Base-by-base conservation (phyloP, 2,113 vertebrate genomes). In the Phasianus colchicus region DNA sequence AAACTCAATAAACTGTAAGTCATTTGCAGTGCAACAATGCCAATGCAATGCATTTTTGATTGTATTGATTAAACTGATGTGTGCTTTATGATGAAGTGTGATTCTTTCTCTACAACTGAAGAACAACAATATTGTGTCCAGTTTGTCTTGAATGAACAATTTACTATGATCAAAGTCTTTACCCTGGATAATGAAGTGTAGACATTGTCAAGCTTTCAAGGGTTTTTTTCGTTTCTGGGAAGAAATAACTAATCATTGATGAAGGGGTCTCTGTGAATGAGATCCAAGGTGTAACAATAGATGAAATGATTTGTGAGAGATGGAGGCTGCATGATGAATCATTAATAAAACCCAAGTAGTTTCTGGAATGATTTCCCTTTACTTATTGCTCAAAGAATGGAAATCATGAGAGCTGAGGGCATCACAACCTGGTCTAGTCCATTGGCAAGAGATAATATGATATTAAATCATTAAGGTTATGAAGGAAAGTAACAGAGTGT, bases 291-390 rank as follows among this genome's bases (percentile, higher is more conserved):
- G 83, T 77, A 88, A 86, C 38, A 65, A 81, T 60, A 94, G 61
- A 65, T 94, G 69, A 45, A 83, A 88, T 58, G 74, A 67, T 86
- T 91, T 83, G 29, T 74, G 83, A 83, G 64, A 88, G 42, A 61
- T 86, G 38, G 60, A 92, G 52, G 29, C 67, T 89, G 64, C 67
- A 60, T 85, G 88, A 87, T 90, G 88, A 94, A 95, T 93, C 92
- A 92, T 50, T 92, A 81, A 94, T 83, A 88, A 86, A 96, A 86
- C 27, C 42, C 47, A 92, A 81, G 88, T 96, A 93, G 38, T 22
- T 92, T 16, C 79, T 91, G 77, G 88, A 69, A 88, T 74, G 50
- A 81, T 77, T 93, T 74, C 29, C 13, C 20, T 94, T 83, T 78
- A 90, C 72, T 86, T 90, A 93, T 92, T 50, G 43, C 61, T 67